Percentiles rank a stretch among this genome's conserved stretches.
Conservation (phyloP, 2,797 vertebrate genomes). For the Tenualosa thibaudeaui region DNA sequence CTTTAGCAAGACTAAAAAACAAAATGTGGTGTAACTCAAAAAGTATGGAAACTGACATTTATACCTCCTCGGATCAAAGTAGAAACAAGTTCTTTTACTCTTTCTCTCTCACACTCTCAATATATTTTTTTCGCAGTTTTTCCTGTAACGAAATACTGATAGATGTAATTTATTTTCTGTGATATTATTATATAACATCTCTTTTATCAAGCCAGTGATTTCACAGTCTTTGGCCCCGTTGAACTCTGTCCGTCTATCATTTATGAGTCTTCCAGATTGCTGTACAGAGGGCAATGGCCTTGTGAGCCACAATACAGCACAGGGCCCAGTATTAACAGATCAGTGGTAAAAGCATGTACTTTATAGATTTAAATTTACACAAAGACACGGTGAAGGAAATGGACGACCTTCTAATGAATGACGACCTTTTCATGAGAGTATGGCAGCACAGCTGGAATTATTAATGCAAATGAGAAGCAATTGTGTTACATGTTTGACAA, state of each 20-base stretch:
- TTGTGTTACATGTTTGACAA: too few relatives aligned
- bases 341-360: background rate
- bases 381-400: background rate
- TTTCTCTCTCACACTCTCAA: background rate
- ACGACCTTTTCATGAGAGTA: background rate
- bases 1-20: background rate
- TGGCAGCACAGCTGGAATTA: background rate
- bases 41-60: background rate
- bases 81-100: background rate
- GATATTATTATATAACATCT: background rate
- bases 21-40: background rate
- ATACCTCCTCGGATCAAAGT: constrained; percentile 10
- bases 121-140: background rate
- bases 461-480: too few relatives aligned
- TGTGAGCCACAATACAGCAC: background rate
- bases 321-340: constrained; percentile 10
- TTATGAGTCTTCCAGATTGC: constrained; percentile 31
- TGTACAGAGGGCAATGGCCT: constrained; percentile 35
- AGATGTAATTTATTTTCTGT: background rate
- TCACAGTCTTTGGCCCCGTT: constrained; percentile 19
- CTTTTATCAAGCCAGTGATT: constrained; percentile 37
- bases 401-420: background rate
- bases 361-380: background rate
- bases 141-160: background rate
- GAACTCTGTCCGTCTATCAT: constrained; percentile 51